A percentile compares a stretch with the other conserved stretches of the same genome.
These are phyloP conservation scores for Rhimphoctona megacephalus DNA, from an alignment of 2,888 invertebrate genomes.

Conservation along the genomic window DNA sequence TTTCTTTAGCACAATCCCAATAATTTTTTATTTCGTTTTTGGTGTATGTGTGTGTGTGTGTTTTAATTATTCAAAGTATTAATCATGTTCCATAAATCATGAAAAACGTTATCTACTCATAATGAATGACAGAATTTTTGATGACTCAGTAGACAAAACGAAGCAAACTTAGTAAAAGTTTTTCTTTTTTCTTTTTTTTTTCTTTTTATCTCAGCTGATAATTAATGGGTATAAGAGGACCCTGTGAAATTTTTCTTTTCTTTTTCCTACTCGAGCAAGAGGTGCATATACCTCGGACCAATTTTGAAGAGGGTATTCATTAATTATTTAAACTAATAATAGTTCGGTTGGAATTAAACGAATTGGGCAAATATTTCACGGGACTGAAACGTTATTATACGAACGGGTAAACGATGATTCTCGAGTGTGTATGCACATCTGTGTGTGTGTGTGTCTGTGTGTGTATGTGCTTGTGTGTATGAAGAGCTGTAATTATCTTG, in stretches of 20 bases:
- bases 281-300: background rate
- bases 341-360: slow-evolving; percentile 62
- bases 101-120: background rate
- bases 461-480: background rate
- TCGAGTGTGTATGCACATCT: background rate
- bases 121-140: background rate
- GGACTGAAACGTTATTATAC: slow-evolving; percentile 61
- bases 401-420: slow-evolving; percentile 55
- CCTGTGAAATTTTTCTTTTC: background rate
- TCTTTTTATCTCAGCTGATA: background rate
- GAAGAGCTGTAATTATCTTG: slow-evolving; percentile 55
- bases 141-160: background rate
- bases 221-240: background rate
- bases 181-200: background rate
- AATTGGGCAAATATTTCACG: slow-evolving; percentile 63
- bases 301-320: slow-evolving; percentile 35
- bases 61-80: background rate
- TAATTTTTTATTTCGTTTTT: background rate
- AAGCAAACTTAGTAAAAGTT: background rate
- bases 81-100: background rate
- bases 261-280: background rate
- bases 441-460: background rate
- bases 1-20: background rate
- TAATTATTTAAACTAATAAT: slow-evolving; percentile 66
- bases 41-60: background rate